phyloP scores from a whole-genome alignment of 1,140 invertebrate species.

The Pristionchus pacificus region DNA sequence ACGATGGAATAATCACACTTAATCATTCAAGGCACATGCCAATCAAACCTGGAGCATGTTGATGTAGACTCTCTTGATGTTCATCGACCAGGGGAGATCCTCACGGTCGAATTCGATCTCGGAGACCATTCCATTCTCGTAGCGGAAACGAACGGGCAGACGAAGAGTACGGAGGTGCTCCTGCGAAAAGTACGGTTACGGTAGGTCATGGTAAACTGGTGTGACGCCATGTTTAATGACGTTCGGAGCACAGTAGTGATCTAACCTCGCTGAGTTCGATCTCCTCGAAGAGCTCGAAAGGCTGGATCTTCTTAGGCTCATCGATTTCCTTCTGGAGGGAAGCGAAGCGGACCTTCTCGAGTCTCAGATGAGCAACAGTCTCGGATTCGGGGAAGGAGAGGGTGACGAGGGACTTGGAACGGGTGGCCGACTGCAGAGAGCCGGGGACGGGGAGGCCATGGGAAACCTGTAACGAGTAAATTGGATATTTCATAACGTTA shows the following conservation, averaged over 20 bases:
- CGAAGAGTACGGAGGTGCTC: conserved; percentile 26
- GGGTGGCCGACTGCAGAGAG: conserved; percentile 16
- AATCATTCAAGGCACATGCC: conserved; percentile 56
- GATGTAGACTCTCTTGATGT: conserved; percentile 33
- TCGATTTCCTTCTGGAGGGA: conserved; percentile 17
- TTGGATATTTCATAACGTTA: too few relatives aligned
- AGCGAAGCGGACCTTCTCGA: conserved; percentile 26
- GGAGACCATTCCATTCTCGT: conserved; percentile 27
- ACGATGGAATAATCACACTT: conserved; percentile 28
- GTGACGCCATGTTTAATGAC: too few relatives aligned
- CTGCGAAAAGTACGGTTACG: too few relatives aligned
- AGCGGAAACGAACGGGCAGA: conserved; percentile 20
- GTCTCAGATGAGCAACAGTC: conserved; percentile 14
- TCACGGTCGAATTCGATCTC: conserved; percentile 27
- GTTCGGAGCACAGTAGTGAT: not conserved
- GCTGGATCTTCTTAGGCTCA: not conserved
- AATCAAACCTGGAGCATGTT: conserved; percentile 37
- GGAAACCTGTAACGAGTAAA: too few relatives aligned
- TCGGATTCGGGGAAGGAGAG: conserved; percentile 22
- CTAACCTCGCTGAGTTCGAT: conserved; percentile 4
- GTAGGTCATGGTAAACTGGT: too few relatives aligned
- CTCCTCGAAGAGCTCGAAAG: conserved; percentile 29
- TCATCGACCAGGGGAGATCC: conserved; percentile 24
- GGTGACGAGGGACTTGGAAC: conserved; percentile 24
- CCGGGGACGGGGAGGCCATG: conserved; percentile 21